Evolutionary conservation across 2,888 invertebrate species (phyloP).

Genomic region (Cecidostiba fungosa): DNA sequence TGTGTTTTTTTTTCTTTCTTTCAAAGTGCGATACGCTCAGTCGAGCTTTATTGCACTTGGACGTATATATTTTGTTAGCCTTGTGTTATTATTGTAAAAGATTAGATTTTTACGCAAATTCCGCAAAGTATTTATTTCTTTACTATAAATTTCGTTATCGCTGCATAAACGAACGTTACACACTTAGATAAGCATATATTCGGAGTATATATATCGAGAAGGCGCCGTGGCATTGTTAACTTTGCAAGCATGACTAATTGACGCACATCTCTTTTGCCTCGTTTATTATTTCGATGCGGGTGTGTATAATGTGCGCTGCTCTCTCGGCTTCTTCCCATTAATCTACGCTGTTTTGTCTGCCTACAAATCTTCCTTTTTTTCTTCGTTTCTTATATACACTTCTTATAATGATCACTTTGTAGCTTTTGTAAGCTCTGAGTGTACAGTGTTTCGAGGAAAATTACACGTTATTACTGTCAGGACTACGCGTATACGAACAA

Average conservation of each 20-base stretch:
- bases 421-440: background rate
- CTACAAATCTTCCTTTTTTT: background rate
- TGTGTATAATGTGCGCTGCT: background rate
- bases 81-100: background rate
- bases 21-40: background rate
- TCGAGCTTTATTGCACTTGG: background rate
- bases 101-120: background rate
- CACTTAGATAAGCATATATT: background rate
- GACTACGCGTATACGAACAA: background rate
- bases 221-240: constrained; percentile 28
- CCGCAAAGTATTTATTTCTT: too few relatives aligned
- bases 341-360: background rate
- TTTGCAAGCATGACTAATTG: constrained; percentile 47
- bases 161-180: constrained; percentile 11
- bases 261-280: background rate
- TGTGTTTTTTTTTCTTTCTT: background rate
- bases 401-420: background rate
- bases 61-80: background rate
- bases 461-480: background rate
- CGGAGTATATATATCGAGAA: constrained; percentile 16
- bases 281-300: constrained; percentile 27
- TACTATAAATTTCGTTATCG: background rate
- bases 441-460: background rate
- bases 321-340: constrained; percentile 13
- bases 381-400: background rate